Conservation (phyloP, 2,888 invertebrate species). For the Euproctis similis region DNA sequence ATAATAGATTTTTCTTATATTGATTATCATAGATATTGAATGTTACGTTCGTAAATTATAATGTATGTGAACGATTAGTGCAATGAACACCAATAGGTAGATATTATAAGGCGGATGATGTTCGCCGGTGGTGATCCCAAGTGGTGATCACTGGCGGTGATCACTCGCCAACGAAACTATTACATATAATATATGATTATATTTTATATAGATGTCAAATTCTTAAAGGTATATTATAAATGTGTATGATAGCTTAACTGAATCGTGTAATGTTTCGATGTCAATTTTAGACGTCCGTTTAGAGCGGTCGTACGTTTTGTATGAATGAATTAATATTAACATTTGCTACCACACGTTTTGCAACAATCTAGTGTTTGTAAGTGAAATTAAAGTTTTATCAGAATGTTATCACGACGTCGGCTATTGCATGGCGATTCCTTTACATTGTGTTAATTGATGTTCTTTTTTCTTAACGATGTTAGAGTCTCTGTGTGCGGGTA, state of each 20-base stretch:
- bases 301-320: conserved; percentile 52
- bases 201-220: conserved; percentile 71
- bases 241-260: conserved; percentile 64
- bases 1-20: conserved; percentile 46
- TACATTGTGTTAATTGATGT: conserved; percentile 34
- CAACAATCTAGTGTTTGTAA: conserved; percentile 52
- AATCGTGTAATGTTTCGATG: conserved; percentile 70
- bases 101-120: conserved; percentile 2
- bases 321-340: conserved; percentile 34
- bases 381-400: conserved; percentile 47
- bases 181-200: too few species aligned
- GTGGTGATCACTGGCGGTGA: conserved; percentile 35
- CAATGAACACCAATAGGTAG: conserved; percentile 56
- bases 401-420: conserved; percentile 48
- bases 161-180: conserved; percentile 27
- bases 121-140: too few species aligned
- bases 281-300: conserved; percentile 65
- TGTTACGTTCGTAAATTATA: conserved; percentile 28
- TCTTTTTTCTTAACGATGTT: conserved; percentile 14
- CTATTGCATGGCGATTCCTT: conserved; percentile 31
- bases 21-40: conserved; percentile 32
- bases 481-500: conserved; percentile 12
- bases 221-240: conserved; percentile 43
- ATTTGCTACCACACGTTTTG: conserved; percentile 70
- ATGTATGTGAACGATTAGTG: conserved; percentile 40